Conservation (phyloP, 2,113 vertebrate species). For the Caranx melampygus region DNA sequence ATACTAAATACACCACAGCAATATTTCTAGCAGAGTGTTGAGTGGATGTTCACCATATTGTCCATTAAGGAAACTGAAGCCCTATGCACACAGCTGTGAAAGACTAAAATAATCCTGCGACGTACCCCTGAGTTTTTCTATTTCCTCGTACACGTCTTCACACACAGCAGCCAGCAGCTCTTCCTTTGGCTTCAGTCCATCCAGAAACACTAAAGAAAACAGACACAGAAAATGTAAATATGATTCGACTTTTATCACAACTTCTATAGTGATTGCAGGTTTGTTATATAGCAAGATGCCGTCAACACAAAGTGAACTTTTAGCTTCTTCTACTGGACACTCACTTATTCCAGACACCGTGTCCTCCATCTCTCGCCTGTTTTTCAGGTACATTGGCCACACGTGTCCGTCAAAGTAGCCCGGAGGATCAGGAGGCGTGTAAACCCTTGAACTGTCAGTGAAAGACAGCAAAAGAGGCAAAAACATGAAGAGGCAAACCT, state of each 20-base stretch:
- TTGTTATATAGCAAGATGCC: background rate
- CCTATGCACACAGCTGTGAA: too few relatives aligned
- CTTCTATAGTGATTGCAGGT: background rate
- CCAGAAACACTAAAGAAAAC: conserved; percentile 86
- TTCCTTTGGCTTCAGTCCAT: conserved; percentile 89
- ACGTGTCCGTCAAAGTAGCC: conserved; percentile 93
- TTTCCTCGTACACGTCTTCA: conserved; percentile 83
- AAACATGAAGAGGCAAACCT: background rate
- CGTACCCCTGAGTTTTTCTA: conserved; percentile 81
- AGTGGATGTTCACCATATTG: background rate
- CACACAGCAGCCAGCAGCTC: conserved; percentile 84
- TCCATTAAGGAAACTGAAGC: background rate
- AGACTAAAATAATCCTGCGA: background rate
- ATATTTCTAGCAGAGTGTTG: background rate
- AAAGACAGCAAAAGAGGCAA: conserved; percentile 7
- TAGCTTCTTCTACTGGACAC: background rate
- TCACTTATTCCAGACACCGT: conserved; percentile 82
- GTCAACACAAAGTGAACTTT: background rate
- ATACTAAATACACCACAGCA: too few relatives aligned
- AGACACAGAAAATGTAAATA: background rate
- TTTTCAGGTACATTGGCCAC: conserved; percentile 96
- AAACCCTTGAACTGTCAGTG: conserved; percentile 86
- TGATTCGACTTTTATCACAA: background rate
- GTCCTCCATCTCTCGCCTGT: conserved; percentile 86
- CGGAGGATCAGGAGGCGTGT: conserved; percentile 90